These are phyloP conservation scores for Medauroidea extradentata DNA, from an alignment of 1,140 invertebrate genomes.

Conservation along the genomic window DNA sequence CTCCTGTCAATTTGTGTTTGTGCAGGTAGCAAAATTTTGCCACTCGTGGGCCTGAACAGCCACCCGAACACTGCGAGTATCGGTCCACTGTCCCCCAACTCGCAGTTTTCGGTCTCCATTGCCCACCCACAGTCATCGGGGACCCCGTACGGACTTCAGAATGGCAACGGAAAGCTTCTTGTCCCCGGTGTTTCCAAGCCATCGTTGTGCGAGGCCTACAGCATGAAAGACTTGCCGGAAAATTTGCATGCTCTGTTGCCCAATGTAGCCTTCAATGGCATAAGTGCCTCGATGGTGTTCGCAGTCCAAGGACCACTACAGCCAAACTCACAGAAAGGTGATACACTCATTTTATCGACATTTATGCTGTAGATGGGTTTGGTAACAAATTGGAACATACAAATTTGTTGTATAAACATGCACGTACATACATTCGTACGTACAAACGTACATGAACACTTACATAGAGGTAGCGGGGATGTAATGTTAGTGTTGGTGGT, in stretches of 20 bases:
- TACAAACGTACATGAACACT: too few relatives aligned
- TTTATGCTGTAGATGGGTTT: too few relatives aligned
- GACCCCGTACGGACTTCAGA: constrained; percentile 24
- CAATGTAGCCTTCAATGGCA: constrained; percentile 44
- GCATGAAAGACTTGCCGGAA: constrained; percentile 35
- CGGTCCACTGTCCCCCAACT: constrained; percentile 6
- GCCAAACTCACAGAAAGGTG: constrained; percentile 33
- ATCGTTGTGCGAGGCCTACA: constrained; percentile 2
- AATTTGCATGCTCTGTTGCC: constrained; percentile 45
- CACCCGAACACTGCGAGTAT: constrained; percentile 39
- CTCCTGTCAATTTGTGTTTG: constrained; percentile 31
- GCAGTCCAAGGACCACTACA: neutral
- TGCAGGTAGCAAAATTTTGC: constrained; percentile 46
- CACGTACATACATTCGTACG: too few relatives aligned
- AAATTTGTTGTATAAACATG: too few relatives aligned
- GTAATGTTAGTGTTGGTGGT: too few relatives aligned
- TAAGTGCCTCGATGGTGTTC: neutral
- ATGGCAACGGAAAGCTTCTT: constrained; percentile 12
- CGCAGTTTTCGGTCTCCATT: constrained; percentile 17
- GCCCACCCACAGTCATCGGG: constrained; percentile 13
- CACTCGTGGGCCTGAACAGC: constrained; percentile 42
- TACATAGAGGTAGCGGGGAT: too few relatives aligned
- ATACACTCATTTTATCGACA: constrained; percentile 36
- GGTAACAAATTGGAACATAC: too few relatives aligned
- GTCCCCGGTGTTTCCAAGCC: constrained; percentile 3